Base-by-base conservation (phyloP, 1,140 invertebrate genomes). In the Achroia grisella region DNA sequence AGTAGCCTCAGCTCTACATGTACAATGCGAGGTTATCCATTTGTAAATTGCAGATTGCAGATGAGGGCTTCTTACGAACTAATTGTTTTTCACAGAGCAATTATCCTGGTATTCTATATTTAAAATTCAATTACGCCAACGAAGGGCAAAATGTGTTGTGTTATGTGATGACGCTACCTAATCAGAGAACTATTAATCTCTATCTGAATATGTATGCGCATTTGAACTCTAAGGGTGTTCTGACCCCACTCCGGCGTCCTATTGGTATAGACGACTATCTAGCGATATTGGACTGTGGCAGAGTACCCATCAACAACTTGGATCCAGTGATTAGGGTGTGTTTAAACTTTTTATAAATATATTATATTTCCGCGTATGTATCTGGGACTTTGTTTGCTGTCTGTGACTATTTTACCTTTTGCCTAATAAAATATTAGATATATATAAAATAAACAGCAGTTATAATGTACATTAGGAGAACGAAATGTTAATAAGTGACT, bases 221-320 rank as follows among this genome's bases (percentile, higher is more conserved):
- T 46, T 39, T 61, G 3, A 74, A 69, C 11, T 55, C 70, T 0
- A 76, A 67, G 31, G 72, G 69, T 0, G 48, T 76, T 34, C 47
- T 86, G 17, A 66, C 63, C 10, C 65, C 83, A 17, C 40, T 86
- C 11, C 51, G 74, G 34, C 58, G 75, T 10, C 58, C 50, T 8
- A 17, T 61, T 0, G 48, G 51, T 5, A 41, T 48, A 10, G 40
- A 49, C 0, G 62, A 71, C 5, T 76, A 73, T 48, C 54, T 77
- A 13, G 66, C 73, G 1, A 54, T 76, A 10, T 35, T 86, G 37
- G 69, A 86, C 35, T 79, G 80, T 56, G 83, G 83, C 9, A 73
- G 63, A 62, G 81, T 85, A 4, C 81, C 77, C 28, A 84, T 84
- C 28, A 84, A 84, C 51, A 86, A 84, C 56, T 62, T 83, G 44